Evolutionary conservation across 2,113 vertebrate genomes (phyloP).

Genomic region (Orycteropus afer): DNA sequence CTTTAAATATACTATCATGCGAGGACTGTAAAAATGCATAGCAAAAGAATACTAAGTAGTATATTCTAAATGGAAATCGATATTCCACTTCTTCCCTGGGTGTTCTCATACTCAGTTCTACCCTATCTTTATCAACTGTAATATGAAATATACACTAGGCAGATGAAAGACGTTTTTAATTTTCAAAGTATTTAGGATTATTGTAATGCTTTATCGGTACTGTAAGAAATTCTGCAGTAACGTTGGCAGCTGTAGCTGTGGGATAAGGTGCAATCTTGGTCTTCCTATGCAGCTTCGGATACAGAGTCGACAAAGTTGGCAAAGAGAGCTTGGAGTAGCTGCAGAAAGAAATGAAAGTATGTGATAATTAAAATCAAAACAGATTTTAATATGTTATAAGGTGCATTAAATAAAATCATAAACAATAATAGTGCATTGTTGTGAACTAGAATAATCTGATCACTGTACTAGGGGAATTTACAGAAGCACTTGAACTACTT

Average conservation of each 20-base stretch:
- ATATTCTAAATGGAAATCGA: constrained; percentile 47
- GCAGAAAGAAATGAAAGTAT: constrained; percentile 23
- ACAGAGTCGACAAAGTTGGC: constrained; percentile 92
- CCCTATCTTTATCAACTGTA: constrained; percentile 66
- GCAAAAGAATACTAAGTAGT: constrained; percentile 62
- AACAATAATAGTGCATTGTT: neutral
- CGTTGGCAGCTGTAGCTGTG: constrained; percentile 93
- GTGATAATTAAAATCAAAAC: neutral
- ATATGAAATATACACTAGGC: constrained; percentile 55
- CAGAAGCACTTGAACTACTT: neutral
- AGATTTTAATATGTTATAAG: neutral
- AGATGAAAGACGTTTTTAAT: constrained; percentile 48
- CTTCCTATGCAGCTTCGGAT: constrained; percentile 92
- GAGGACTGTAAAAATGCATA: constrained; percentile 32
- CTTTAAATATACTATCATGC: constrained; percentile 55
- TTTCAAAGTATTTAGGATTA: constrained; percentile 54
- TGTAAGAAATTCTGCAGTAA: constrained; percentile 93
- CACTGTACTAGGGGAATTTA: neutral
- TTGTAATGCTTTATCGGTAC: constrained; percentile 88
- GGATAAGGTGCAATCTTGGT: constrained; percentile 91
- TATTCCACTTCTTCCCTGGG: constrained; percentile 36
- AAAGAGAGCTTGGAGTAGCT: constrained; percentile 93
- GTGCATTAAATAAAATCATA: neutral
- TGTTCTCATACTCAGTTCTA: constrained; percentile 42
- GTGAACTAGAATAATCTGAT: neutral